A percentile compares a stretch with the other conserved stretches of the same genome.
Evolutionary conservation across 2,113 vertebrate species (phyloP).

Genomic region (Leucopternis melanops): DNA sequence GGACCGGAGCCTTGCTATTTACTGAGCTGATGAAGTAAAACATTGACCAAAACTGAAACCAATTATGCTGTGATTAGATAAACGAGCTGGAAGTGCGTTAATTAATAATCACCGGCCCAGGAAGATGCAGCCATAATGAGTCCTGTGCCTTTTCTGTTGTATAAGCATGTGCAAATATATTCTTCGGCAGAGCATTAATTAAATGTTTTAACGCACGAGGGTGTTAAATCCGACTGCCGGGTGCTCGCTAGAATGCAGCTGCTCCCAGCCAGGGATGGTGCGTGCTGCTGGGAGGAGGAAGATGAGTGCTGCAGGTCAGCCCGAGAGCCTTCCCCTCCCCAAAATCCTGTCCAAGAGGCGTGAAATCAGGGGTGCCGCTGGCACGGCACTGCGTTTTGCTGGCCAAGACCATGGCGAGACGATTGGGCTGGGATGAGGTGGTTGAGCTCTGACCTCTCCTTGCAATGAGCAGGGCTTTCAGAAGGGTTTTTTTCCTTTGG

Average conservation of each 20-base stretch:
- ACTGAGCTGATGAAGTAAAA: neutral
- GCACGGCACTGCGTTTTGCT: fast-evolving
- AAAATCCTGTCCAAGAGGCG: neutral
- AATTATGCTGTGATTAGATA: conserved; percentile 33
- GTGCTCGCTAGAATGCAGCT: neutral
- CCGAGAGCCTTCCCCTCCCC: neutral
- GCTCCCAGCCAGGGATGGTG: fast-evolving
- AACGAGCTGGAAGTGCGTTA: conserved; percentile 28
- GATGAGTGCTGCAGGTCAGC: neutral
- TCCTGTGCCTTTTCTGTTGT: neutral
- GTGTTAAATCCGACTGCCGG: fast-evolving
- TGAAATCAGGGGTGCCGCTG: fast-evolving
- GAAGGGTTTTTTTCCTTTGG: too few relatives aligned
- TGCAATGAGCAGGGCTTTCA: neutral
- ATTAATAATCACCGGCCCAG: conserved; percentile 45
- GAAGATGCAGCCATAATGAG: neutral
- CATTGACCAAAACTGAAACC: conserved; percentile 32
- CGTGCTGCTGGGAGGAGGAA: neutral
- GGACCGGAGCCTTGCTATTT: neutral
- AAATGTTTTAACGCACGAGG: neutral
- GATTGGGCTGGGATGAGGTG: neutral
- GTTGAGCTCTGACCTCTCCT: neutral
- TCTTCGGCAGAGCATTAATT: neutral
- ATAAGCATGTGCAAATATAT: neutral
- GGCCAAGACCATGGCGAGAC: fast-evolving